Conservation (phyloP, 2,888 invertebrate genomes). For the Pollenia labialis region DNA sequence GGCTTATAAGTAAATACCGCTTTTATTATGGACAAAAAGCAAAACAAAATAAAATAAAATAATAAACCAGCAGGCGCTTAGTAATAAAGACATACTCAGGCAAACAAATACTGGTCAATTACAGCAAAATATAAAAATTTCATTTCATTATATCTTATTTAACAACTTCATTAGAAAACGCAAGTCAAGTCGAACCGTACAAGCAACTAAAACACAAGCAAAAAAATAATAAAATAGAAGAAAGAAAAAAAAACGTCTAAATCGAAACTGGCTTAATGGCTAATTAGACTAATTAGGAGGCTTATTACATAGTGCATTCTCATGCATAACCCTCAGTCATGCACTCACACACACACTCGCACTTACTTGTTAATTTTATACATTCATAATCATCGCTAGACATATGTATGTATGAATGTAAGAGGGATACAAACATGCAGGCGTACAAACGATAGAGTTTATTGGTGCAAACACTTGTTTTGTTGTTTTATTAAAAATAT, state of each 20-base stretch:
- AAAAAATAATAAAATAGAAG: slow-evolving; percentile 10
- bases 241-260: slow-evolving; percentile 37
- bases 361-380: not conserved
- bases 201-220: slow-evolving; percentile 23
- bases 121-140: slow-evolving; percentile 47
- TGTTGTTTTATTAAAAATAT: slow-evolving; percentile 20
- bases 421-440: not conserved
- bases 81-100: slow-evolving; percentile 36
- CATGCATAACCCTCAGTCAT: slow-evolving; percentile 32
- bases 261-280: slow-evolving; percentile 72
- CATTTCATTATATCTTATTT: slow-evolving; percentile 65
- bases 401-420: not conserved
- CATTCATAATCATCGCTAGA: slow-evolving; percentile 28
- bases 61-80: slow-evolving; percentile 43
- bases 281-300: slow-evolving; percentile 73
- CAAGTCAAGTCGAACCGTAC: slow-evolving; percentile 55
- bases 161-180: slow-evolving; percentile 71
- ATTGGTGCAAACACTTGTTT: slow-evolving; percentile 38
- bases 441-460: slow-evolving; percentile 9
- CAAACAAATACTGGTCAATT: slow-evolving; percentile 46
- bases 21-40: slow-evolving; percentile 23
- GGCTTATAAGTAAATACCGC: slow-evolving; percentile 46
- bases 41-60: not conserved
- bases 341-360: slow-evolving; percentile 2
- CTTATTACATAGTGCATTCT: slow-evolving; percentile 64